phyloP scores from a whole-genome alignment of 2,888 invertebrate species.

The Sinelater perroti region DNA sequence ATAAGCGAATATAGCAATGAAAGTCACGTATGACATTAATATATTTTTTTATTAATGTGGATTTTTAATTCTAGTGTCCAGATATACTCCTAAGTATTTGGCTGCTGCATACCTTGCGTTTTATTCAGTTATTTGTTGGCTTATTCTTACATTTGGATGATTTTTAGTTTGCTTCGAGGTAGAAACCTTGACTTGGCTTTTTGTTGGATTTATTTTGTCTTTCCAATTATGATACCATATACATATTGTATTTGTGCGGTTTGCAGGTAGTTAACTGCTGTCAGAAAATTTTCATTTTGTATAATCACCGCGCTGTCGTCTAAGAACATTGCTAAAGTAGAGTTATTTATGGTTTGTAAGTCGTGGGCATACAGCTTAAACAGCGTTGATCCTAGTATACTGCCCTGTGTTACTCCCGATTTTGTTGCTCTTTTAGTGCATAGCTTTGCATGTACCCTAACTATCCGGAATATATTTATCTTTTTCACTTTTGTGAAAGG shows the following conservation, averaged over 20 bases:
- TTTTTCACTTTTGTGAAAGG: no score
- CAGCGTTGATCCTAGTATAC: constrained; percentile 7
- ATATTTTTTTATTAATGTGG: background rate
- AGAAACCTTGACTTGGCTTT: no score
- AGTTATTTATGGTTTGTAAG: constrained; percentile 7
- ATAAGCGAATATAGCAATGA: background rate
- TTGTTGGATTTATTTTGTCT: no score
- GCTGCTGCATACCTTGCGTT: no score
- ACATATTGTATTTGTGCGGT: background rate
- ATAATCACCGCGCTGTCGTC: constrained; percentile 2
- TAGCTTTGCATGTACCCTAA: constrained; percentile 3
- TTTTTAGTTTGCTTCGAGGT: no score
- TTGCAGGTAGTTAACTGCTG: constrained; percentile 8
- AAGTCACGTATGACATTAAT: background rate
- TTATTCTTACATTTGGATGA: no score
- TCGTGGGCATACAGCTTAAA: constrained; percentile 8
- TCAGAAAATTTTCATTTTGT: constrained; percentile 3
- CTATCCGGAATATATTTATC: no score
- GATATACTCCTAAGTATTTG: no score
- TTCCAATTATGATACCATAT: no score
- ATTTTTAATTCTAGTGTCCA: no score
- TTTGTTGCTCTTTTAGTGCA: background rate
- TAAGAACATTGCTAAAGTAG: constrained; percentile 3
- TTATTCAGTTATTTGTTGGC: no score
- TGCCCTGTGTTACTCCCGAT: constrained; percentile 6